These are phyloP conservation scores for Drosophila suzukii DNA, from an alignment of 1,140 invertebrate genomes.

Conservation along the genomic window DNA sequence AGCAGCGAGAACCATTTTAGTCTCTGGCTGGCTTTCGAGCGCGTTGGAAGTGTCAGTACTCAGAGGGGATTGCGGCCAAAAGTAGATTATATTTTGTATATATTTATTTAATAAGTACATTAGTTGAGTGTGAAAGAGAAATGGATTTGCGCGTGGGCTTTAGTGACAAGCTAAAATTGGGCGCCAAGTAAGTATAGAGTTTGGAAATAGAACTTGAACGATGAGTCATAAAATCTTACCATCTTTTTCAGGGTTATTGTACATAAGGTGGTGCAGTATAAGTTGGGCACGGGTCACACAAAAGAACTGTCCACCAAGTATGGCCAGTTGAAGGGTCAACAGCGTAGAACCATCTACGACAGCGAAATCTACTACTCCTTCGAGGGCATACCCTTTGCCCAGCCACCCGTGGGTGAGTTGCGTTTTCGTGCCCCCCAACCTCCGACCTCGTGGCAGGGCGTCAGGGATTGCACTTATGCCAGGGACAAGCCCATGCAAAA, in stretches of 20 bases:
- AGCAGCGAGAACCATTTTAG: conserved; percentile 52
- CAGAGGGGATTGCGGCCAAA: conserved; percentile 21
- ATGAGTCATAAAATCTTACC: conserved; percentile 25
- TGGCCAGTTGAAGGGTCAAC: conserved; percentile 64
- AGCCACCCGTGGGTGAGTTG: conserved; percentile 88
- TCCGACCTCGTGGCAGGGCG: conserved; percentile 85
- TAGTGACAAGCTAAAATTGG: conserved; percentile 56
- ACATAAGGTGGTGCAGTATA: conserved; percentile 64
- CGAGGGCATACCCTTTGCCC: conserved; percentile 88
- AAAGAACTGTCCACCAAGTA: conserved; percentile 50
- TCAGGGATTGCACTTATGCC: conserved; percentile 83
- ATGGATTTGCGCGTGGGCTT: conserved; percentile 65
- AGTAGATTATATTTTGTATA: conserved; percentile 14
- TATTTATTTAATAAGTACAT: conserved; percentile 18
- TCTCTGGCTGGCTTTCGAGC: conserved; percentile 56
- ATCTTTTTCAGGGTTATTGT: conserved; percentile 41
- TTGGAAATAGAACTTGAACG: background rate
- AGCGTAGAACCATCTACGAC: conserved; percentile 68
- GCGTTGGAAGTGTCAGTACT: conserved; percentile 50
- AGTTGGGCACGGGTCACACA: conserved; percentile 52
- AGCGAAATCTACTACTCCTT: conserved; percentile 77
- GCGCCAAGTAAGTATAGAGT: conserved; percentile 56
- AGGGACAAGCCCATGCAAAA: conserved; percentile 62
- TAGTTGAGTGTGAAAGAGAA: background rate
- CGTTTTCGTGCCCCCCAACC: conserved; percentile 87